Base-by-base conservation (phyloP, 2,888 invertebrate genomes). In the Lithophane ornitopus region DNA sequence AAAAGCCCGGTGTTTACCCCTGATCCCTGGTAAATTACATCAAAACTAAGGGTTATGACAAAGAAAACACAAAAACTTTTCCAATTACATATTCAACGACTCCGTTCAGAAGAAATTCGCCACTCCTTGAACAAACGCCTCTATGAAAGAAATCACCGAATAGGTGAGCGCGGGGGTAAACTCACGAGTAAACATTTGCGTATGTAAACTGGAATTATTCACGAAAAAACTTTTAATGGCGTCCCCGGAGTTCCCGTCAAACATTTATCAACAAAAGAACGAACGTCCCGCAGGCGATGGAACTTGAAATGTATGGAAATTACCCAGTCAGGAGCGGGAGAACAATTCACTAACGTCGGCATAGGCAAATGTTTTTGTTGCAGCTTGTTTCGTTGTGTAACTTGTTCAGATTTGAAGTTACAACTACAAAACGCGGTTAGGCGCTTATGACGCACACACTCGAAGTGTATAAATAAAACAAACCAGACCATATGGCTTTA, bases 151-250 rank as follows among this genome's bases (percentile, higher is more conserved):
- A 96, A 96, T 95, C 96, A 94, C 94, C 95, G 93, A 95, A 95
- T 96, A 95, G 96, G 96, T 96, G 95, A 95, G 94, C 92, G 94
- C 92, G 91, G 93, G 92, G 93, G 94, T 94, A 95, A 95, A 96
- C 95, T 95, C 94, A 93, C 93, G 90, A 95, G 95, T 96, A 96
- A 96, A 96, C 95, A 96, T 96, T 96, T 95, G 95, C 95, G 96
- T 96, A 96, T 96, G 96, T 96, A 96, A 96, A 96, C 96, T 96
- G 95, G 93, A 96, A 96, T 96, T 95, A 96, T 95, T 96, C 96
- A 95, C 96, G 96, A 96, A 96, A 96, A 96, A 96, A 96, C 96
- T 96, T 96, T 96, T 96, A 96, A 96, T 96, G 96, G 96, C 96
- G 96, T 96, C 96, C 95, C 96, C 93, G 94, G 95, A 96, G 96